These are phyloP conservation scores for Pseudomyrmex gracilis DNA, from an alignment of 1,140 invertebrate genomes.

Conservation along the genomic window DNA sequence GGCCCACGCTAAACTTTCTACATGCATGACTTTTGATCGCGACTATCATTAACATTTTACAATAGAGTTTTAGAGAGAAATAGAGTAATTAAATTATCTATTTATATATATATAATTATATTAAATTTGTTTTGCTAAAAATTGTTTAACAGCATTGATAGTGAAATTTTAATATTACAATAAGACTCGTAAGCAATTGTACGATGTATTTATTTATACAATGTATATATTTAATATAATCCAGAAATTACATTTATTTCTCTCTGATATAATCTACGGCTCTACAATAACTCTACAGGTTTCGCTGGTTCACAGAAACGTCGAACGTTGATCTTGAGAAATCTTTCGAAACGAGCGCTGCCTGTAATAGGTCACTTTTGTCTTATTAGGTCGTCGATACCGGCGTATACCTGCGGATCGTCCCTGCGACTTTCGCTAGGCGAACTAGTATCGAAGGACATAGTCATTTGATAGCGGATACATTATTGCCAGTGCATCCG, in stretches of 20 bases:
- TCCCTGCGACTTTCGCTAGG: conserved; percentile 65
- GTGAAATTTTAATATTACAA: conserved; percentile 21
- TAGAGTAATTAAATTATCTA: too few species aligned
- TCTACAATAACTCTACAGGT: conserved; percentile 20
- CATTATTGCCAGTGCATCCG: conserved; percentile 69
- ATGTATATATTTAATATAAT: background rate
- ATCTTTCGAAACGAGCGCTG: background rate
- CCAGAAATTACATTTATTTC: background rate
- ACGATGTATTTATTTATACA: background rate
- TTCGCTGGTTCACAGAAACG: conserved; percentile 25
- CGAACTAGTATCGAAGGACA: conserved; percentile 67
- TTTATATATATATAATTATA: too few species aligned
- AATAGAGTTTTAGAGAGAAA: background rate
- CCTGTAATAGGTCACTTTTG: conserved; percentile 1
- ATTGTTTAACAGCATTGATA: background rate
- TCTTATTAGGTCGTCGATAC: conserved; percentile 28
- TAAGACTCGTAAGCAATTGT: background rate
- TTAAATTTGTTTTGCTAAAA: too few species aligned
- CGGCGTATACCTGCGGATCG: conserved; percentile 15
- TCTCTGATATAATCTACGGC: background rate
- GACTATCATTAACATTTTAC: conserved; percentile 20
- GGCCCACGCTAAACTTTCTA: conserved; percentile 63
- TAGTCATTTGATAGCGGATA: conserved; percentile 63
- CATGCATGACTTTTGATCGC: background rate
- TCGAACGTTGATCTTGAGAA: conserved; percentile 63